A percentile compares a stretch with the other conserved stretches of the same genome.
phyloP scores from a whole-genome alignment of 2,797 vertebrate species.

The Crocodylus rhombifer region DNA sequence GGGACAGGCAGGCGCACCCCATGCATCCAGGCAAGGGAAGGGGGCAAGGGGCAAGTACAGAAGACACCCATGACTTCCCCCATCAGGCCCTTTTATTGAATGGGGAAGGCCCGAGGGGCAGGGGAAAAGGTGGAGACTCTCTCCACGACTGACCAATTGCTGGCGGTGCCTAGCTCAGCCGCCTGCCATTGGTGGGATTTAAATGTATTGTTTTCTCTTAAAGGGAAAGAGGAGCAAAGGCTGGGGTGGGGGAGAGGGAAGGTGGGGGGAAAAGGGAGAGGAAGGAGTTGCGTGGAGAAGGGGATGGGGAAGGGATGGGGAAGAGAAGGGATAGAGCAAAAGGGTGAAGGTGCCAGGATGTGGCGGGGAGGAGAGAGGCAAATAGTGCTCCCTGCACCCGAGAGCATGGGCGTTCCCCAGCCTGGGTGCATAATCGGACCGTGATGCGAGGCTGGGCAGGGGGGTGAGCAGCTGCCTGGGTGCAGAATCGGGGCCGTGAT shows the following conservation, averaged over 20 bases:
- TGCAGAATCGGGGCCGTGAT: too few relatives aligned
- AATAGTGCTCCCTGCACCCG: not conserved
- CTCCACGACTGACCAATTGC: not conserved
- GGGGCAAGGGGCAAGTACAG: not conserved
- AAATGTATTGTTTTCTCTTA: not conserved
- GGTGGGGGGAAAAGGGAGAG: too few relatives aligned
- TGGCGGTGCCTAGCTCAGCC: not conserved
- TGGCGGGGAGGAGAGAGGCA: not conserved
- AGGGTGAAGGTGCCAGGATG: not conserved
- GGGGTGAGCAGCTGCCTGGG: not conserved
- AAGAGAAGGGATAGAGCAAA: too few relatives aligned
- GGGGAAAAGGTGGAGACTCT: not conserved
- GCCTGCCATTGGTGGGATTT: not conserved
- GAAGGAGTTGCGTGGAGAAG: not conserved
- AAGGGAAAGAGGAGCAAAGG: not conserved
- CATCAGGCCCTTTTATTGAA: constrained; percentile 8
- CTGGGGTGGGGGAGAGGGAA: not conserved
- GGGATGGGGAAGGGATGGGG: not conserved
- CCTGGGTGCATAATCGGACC: not conserved
- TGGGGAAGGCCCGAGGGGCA: not conserved
- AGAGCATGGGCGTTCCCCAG: not conserved
- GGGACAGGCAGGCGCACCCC: not conserved
- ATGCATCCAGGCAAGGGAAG: not conserved
- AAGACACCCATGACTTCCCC: not conserved
- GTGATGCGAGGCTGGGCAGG: too few relatives aligned